Evolutionary conservation across 1,140 invertebrate species (phyloP).

Genomic region (Portunus trituberculatus): DNA sequence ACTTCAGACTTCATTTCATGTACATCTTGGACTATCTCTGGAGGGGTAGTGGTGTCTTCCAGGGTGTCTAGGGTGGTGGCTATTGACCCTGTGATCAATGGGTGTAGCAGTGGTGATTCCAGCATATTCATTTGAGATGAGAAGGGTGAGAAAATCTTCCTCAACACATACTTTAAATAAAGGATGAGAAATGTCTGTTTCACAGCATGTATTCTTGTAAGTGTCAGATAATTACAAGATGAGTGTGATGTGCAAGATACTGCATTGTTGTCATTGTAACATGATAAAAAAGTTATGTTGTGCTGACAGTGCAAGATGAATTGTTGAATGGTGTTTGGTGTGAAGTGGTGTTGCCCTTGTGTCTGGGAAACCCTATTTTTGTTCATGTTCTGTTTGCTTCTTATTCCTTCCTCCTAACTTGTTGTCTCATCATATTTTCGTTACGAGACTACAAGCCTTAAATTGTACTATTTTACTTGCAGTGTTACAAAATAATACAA

Average conservation of each 20-base stretch:
- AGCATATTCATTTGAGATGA: too few species aligned
- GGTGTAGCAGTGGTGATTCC: too few species aligned
- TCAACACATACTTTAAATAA: background rate
- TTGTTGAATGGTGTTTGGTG: background rate
- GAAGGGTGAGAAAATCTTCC: background rate
- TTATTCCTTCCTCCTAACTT: slow-evolving; percentile 60
- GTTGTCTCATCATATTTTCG: slow-evolving; percentile 55
- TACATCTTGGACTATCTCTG: slow-evolving; percentile 37
- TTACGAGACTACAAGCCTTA: slow-evolving; percentile 66
- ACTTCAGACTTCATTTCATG: slow-evolving; percentile 45
- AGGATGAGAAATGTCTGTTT: background rate
- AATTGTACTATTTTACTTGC: slow-evolving; percentile 74
- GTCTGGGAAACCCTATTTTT: slow-evolving; percentile 53
- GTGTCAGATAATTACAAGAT: background rate
- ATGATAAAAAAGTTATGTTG: background rate
- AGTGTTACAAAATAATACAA: slow-evolving; percentile 72
- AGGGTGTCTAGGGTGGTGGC: too few species aligned
- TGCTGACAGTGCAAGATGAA: background rate
- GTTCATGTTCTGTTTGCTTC: slow-evolving; percentile 30
- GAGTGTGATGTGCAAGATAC: too few species aligned
- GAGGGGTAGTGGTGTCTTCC: slow-evolving; percentile 13
- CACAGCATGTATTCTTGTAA: background rate
- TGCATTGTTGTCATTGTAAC: background rate
- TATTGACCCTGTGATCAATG: too few species aligned
- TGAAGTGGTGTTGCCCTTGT: slow-evolving; percentile 61